These are phyloP conservation scores for Nymphalis polychloros DNA, from an alignment of 2,888 invertebrate genomes.

Conservation along the genomic window DNA sequence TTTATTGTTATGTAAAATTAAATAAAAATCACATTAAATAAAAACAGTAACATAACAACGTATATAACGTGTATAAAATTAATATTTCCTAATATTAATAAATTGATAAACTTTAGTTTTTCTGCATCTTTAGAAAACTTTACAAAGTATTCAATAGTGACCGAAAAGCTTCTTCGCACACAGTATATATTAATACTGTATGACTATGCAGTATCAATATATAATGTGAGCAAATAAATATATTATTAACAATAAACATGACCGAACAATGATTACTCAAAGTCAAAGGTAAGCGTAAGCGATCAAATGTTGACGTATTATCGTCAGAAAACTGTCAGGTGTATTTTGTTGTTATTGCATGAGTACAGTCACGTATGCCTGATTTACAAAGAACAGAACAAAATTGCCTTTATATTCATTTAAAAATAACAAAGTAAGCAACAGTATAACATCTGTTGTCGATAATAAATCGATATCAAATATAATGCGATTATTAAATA, in stretches of 20 bases:
- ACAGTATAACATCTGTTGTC: background rate
- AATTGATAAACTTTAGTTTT: too few species aligned
- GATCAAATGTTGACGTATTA: slow-evolving; percentile 32
- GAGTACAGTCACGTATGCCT: slow-evolving; percentile 60
- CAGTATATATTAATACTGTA: background rate
- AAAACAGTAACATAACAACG: too few species aligned
- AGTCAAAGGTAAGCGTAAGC: slow-evolving; percentile 1
- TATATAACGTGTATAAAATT: too few species aligned
- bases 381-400: slow-evolving; percentile 32
- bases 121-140: too few species aligned
- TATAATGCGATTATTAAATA: too few species aligned
- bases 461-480: background rate
- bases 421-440: background rate
- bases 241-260: background rate
- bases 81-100: too few species aligned
- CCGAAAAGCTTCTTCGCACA: too few species aligned
- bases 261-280: too few species aligned
- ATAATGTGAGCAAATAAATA: background rate
- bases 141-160: too few species aligned
- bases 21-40: too few species aligned
- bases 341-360: slow-evolving; percentile 45
- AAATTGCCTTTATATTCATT: background rate
- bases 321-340: slow-evolving; percentile 40
- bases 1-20: too few species aligned
- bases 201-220: background rate